A percentile compares a stretch with the other conserved stretches of the same genome.
These are phyloP conservation scores for Siniperca knerii DNA, from an alignment of 2,113 vertebrate genomes.

Conservation along the genomic window DNA sequence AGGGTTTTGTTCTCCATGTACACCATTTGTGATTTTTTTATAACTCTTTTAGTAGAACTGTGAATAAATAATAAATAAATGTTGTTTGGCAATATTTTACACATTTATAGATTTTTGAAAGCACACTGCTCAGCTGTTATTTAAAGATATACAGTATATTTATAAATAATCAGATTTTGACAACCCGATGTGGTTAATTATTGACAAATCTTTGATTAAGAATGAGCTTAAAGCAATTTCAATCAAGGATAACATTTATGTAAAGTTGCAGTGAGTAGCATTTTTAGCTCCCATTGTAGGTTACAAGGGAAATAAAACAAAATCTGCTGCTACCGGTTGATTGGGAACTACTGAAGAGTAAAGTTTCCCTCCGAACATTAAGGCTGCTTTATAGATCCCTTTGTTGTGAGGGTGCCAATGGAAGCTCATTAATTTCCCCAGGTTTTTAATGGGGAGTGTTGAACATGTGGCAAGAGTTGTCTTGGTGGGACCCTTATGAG, in stretches of 20 bases:
- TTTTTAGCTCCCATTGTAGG: slow-evolving; percentile 72
- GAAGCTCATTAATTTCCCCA: slow-evolving; percentile 86
- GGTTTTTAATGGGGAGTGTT: slow-evolving; percentile 82
- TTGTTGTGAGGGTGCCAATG: slow-evolving; percentile 84
- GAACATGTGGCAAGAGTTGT: slow-evolving; percentile 84
- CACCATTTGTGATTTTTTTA: slow-evolving; percentile 27
- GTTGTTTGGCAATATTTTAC: slow-evolving; percentile 35
- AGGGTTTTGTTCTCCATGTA: slow-evolving; percentile 60
- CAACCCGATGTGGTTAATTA: slow-evolving; percentile 67
- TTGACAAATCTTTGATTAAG: slow-evolving; percentile 68
- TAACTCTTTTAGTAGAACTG: slow-evolving; percentile 7
- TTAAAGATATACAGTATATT: slow-evolving; percentile 46
- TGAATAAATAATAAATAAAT: slow-evolving; percentile 33
- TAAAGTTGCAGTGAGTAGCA: slow-evolving; percentile 72
- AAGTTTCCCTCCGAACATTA: slow-evolving; percentile 83
- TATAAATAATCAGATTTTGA: slow-evolving; percentile 62
- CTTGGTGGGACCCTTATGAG: slow-evolving; percentile 80
- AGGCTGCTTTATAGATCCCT: slow-evolving; percentile 83
- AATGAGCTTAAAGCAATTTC: slow-evolving; percentile 62
- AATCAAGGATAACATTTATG: slow-evolving; percentile 74
- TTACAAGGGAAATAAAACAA: slow-evolving; percentile 81
- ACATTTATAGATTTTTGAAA: slow-evolving; percentile 65
- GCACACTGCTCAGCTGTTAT: slow-evolving; percentile 38
- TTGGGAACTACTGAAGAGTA: slow-evolving; percentile 84
- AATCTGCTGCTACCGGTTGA: slow-evolving; percentile 83